phyloP scores from a whole-genome alignment of 2,888 invertebrate species.

The Cheilosia urbana region DNA sequence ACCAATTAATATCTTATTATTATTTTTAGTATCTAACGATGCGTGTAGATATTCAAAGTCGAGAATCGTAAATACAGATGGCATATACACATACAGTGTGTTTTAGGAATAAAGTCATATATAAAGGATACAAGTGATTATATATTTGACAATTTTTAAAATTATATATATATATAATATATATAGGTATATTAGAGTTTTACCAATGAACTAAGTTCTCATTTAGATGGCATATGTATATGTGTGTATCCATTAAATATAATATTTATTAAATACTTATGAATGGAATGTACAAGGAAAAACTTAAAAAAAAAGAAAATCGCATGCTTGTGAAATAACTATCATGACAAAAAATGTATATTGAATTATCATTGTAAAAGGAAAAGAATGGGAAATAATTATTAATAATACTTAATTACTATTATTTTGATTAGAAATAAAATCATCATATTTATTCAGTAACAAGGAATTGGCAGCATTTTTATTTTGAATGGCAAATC shows the following conservation, averaged over 20 bases:
- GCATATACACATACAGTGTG: constrained; percentile 25
- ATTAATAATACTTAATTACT: constrained; percentile 53
- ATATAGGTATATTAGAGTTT: constrained; percentile 35
- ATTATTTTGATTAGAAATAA: constrained; percentile 70
- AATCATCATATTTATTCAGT: constrained; percentile 71
- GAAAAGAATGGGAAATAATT: constrained; percentile 52
- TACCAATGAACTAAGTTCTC: constrained; percentile 70
- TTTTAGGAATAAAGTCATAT: constrained; percentile 6
- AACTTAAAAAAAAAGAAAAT: constrained; percentile 29
- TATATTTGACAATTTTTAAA: constrained; percentile 40
- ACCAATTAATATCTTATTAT: not conserved
- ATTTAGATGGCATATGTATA: constrained; percentile 38
- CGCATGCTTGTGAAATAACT: constrained; percentile 68
- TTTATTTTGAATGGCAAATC: not conserved
- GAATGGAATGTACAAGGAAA: constrained; percentile 34
- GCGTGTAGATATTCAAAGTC: constrained; percentile 50
- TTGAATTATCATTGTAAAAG: constrained; percentile 61
- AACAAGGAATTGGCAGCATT: constrained; percentile 18
- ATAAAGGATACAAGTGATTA: constrained; percentile 13
- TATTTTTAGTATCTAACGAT: constrained; percentile 22
- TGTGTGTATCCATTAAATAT: constrained; percentile 46
- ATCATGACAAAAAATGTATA: constrained; percentile 61
- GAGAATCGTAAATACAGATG: constrained; percentile 9
- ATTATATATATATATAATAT: constrained; percentile 30
- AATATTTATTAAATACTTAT: constrained; percentile 30